A percentile compares a stretch with the other conserved stretches of the same genome.
These are phyloP conservation scores for Ericerus pela DNA, from an alignment of 1,140 invertebrate species.

Conservation along the genomic window DNA sequence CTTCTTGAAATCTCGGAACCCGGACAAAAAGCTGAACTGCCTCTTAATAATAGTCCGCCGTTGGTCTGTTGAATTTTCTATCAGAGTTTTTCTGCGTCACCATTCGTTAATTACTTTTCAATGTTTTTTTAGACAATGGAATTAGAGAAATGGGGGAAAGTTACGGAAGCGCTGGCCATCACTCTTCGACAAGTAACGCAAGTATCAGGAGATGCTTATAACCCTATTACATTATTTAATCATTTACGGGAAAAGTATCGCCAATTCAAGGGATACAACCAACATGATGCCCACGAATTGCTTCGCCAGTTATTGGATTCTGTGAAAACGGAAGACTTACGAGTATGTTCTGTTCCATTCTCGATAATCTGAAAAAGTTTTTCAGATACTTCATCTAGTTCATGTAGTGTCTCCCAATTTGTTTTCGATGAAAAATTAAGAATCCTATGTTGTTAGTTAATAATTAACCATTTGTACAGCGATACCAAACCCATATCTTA, in stretches of 20 bases:
- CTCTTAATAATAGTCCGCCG: conserved; percentile 50
- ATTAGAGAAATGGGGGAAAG: conserved; percentile 49
- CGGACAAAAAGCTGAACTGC: conserved; percentile 49
- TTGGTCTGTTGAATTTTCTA: too few relatives aligned
- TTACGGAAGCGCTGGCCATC: conserved; percentile 49
- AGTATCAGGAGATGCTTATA: conserved; percentile 32
- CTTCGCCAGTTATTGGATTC: conserved; percentile 75
- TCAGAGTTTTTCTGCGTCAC: too few relatives aligned
- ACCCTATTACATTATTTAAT: conserved; percentile 53
- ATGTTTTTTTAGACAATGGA: conserved; percentile 35
- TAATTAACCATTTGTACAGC: conserved; percentile 34
- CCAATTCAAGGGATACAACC: conserved; percentile 81
- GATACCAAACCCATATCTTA: conserved; percentile 62
- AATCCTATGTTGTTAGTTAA: background rate
- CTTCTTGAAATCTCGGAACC: conserved; percentile 51
- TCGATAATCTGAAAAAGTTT: background rate
- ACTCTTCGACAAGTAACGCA: conserved; percentile 35
- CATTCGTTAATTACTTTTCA: background rate
- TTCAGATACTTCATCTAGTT: background rate
- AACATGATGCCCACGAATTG: conserved; percentile 93
- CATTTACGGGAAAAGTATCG: conserved; percentile 58
- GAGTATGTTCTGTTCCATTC: conserved; percentile 20
- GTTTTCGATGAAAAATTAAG: background rate
- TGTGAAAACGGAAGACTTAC: conserved; percentile 48
- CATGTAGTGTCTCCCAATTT: background rate